A percentile compares a stretch with the other conserved stretches of the same genome.
Evolutionary conservation across 2,113 vertebrate species (phyloP).

Genomic region (Orcinus orca): DNA sequence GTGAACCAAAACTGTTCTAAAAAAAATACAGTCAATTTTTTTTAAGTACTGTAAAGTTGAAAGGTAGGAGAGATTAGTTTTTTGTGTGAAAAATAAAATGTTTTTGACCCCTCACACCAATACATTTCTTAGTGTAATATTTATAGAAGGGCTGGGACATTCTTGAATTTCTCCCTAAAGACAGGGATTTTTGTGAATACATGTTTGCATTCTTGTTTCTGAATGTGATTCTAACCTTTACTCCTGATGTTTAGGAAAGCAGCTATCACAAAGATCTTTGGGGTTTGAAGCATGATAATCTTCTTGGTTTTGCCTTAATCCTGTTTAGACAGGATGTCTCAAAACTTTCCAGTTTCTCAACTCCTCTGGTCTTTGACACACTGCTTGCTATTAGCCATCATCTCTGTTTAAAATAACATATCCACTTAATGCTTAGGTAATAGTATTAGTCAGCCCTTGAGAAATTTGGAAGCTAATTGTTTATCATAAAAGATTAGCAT

Average conservation of each 20-base stretch:
- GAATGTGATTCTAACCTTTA: conserved; percentile 55
- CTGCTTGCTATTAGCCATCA: background rate
- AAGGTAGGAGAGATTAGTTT: background rate
- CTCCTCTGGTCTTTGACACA: conserved; percentile 33
- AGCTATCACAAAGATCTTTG: conserved; percentile 43
- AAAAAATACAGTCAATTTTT: background rate
- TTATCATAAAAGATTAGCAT: conserved; percentile 56
- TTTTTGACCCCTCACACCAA: background rate
- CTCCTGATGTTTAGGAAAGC: conserved; percentile 61
- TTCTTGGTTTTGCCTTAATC: conserved; percentile 51
- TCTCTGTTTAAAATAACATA: conserved; percentile 52
- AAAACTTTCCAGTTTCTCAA: conserved; percentile 62
- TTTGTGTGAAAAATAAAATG: background rate
- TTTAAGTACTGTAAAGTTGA: background rate
- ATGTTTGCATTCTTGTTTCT: conserved; percentile 59
- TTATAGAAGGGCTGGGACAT: background rate
- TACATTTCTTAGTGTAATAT: background rate
- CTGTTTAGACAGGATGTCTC: conserved; percentile 62
- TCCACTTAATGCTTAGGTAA: conserved; percentile 46
- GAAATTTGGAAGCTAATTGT: conserved; percentile 57
- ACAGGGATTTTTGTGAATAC: background rate
- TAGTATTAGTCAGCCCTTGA: conserved; percentile 58
- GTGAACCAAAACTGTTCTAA: background rate
- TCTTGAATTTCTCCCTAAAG: conserved; percentile 42
- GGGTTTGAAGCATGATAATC: conserved; percentile 36